Evolutionary conservation across 1,140 invertebrate species (phyloP), one percentile per base, ranked within the genome.

Genomic region (Lanistes nyassanus): DNA sequence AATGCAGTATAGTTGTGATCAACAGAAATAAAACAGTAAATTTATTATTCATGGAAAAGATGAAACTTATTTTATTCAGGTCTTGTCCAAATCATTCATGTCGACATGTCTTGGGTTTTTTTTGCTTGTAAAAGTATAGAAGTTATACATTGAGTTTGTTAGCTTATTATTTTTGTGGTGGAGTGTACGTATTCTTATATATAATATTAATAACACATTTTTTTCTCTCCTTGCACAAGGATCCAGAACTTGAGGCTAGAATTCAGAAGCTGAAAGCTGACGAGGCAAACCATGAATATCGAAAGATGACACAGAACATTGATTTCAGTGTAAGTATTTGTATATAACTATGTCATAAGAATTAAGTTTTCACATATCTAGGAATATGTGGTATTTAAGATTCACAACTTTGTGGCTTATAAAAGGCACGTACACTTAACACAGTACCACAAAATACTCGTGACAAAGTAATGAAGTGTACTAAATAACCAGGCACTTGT

Each of bases 241-340:
- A 85, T 80, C 82, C 85, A 62, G 84, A 86, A 70, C 80, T 88
- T 16, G 86, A 88, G 75, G 82, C 79, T 2, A 81, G 87, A 79
- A 81, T 86, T 74, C 71, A 88, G 62, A 83, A 80, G 74, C 78
- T 88, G 36, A 83, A 81, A 76, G 76, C 74, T 36, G 64, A 86
- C 67, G 79, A 82, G 71, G 83, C 82, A 19, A 84, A 88, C 67
- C 81, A 75, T 76, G 82, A 84, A 55, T 88, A 88, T 69, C 80
- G 76, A 66, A 21, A 79, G 47, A 88, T 88, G 86, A 85, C 83
- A 13, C 75, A 76, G 69, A 86, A 87, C 80, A 80, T 88, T 23
- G 76, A 83, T 58, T 74, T 58, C 62, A 69, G 39, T 39, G 75
- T 79, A 60, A 58, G 21, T 42, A 62, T 3, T n/a, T 29, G 11